Percentiles rank a stretch among this genome's conserved stretches.
Evolutionary conservation across 1,140 invertebrate species (phyloP).

Genomic region (Caerostris extrusa): DNA sequence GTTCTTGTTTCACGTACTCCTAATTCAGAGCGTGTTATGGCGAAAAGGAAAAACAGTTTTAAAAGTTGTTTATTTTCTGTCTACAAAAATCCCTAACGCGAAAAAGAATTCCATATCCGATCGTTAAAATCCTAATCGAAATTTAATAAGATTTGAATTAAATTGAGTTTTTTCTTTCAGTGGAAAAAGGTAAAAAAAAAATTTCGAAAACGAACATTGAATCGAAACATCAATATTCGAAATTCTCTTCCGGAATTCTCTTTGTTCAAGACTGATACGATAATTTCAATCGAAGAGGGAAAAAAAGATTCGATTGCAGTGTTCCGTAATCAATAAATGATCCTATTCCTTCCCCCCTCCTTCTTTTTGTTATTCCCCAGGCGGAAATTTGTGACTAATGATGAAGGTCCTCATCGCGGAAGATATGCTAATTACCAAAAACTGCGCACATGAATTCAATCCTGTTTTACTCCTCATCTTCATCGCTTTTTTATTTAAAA

Average conservation of each 20-base stretch:
- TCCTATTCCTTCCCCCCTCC: neutral
- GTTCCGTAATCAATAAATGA: conserved; percentile 36
- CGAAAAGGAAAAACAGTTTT: too few species aligned
- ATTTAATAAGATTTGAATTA: conserved; percentile 21
- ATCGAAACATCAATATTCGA: conserved; percentile 5
- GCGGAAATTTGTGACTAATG: conserved; percentile 48
- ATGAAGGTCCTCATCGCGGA: conserved; percentile 29
- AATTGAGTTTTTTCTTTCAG: conserved; percentile 3
- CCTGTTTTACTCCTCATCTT: conserved; percentile 33
- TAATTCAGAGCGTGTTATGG: too few species aligned
- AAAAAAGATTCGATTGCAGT: conserved; percentile 36
- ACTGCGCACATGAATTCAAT: conserved; percentile 46
- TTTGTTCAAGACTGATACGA: conserved; percentile 48
- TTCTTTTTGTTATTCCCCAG: conserved; percentile 10
- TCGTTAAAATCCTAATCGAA: conserved; percentile 16
- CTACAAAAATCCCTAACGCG: too few species aligned
- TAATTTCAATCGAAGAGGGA: conserved; percentile 47
- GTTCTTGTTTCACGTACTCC: too few species aligned
- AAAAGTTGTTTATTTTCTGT: too few species aligned
- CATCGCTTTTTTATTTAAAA: neutral
- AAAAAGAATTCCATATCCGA: neutral
- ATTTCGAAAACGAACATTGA: neutral
- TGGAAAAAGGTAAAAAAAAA: neutral
- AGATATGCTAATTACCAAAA: conserved; percentile 65
- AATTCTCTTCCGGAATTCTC: neutral